Evolutionary conservation across 1,140 invertebrate species (phyloP).

Genomic region (Lutraria rhynchaena): DNA sequence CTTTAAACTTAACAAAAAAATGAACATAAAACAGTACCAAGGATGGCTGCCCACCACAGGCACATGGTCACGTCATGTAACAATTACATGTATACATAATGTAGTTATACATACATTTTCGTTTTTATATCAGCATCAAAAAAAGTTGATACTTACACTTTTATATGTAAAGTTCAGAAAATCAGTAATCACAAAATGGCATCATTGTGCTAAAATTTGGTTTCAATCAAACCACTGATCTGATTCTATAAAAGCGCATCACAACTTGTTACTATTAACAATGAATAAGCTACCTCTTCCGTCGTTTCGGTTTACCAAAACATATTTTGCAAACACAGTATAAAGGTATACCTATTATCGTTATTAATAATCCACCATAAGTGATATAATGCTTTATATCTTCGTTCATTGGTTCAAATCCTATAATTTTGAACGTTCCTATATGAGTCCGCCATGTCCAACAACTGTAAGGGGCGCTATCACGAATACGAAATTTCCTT

Average conservation of each 20-base stretch:
- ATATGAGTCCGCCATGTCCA: constrained; percentile 86
- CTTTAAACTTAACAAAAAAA: no score
- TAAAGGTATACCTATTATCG: constrained; percentile 57
- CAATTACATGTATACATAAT: no score
- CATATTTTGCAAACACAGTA: constrained; percentile 58
- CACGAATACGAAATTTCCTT: constrained; percentile 64
- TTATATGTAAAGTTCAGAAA: not conserved
- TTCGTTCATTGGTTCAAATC: constrained; percentile 83
- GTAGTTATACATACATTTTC: no score
- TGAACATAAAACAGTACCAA: no score
- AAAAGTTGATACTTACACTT: not conserved
- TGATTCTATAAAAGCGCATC: not conserved
- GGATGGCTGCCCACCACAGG: no score
- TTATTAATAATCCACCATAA: constrained; percentile 63
- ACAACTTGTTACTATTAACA: not conserved
- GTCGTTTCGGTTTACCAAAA: constrained; percentile 56
- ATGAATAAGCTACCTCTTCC: not conserved
- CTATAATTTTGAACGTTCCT: constrained; percentile 85
- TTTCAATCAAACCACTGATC: constrained; percentile 50
- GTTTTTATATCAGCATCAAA: no score
- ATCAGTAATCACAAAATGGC: not conserved
- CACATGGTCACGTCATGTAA: no score
- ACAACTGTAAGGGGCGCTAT: constrained; percentile 82
- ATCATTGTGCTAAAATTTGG: constrained; percentile 9
- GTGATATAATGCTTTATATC: constrained; percentile 83